Evolutionary conservation across 1,140 invertebrate genomes (phyloP).

Genomic region (Drosophila lowei): DNA sequence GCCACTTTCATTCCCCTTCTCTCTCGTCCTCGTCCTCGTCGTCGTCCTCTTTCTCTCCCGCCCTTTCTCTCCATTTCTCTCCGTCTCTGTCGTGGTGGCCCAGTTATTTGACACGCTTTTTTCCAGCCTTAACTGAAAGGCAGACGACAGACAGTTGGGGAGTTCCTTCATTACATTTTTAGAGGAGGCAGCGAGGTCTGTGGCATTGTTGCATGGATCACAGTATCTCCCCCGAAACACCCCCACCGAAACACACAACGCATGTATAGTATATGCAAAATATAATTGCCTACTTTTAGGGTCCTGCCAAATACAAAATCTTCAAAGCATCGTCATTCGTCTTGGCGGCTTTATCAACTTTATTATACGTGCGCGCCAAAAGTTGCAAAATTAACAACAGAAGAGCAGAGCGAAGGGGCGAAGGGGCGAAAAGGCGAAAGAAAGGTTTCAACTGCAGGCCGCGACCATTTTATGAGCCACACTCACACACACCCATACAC

Average conservation of each 20-base stretch:
- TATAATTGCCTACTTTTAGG: conserved; percentile 63
- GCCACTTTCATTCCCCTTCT: background rate
- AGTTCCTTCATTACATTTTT: conserved; percentile 62
- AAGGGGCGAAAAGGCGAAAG: conserved; percentile 9
- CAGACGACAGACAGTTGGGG: conserved; percentile 41
- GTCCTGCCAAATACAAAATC: conserved; percentile 32
- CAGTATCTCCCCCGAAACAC: no score
- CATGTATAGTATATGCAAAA: conserved; percentile 32
- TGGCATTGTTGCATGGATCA: conserved; percentile 7
- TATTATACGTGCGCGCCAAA: conserved; percentile 69
- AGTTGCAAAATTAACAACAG: conserved; percentile 73
- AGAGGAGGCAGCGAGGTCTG: background rate
- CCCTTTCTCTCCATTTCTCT: conserved; percentile 11
- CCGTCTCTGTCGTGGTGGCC: conserved; percentile 35
- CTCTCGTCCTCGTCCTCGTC: no score
- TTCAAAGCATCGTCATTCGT: conserved; percentile 46
- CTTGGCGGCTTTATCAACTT: conserved; percentile 65
- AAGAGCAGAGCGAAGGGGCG: conserved; percentile 10
- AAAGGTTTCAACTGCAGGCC: conserved; percentile 45
- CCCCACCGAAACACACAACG: no score
- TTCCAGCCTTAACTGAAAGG: conserved; percentile 40
- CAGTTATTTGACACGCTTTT: conserved; percentile 77
- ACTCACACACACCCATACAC: conserved; percentile 10
- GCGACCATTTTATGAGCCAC: conserved; percentile 42
- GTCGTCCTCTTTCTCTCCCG: background rate